A percentile compares a stretch with the other conserved stretches of the same genome.
These are phyloP conservation scores for Cryptus viduatorius DNA, from an alignment of 2,888 invertebrate species.

Conservation along the genomic window DNA sequence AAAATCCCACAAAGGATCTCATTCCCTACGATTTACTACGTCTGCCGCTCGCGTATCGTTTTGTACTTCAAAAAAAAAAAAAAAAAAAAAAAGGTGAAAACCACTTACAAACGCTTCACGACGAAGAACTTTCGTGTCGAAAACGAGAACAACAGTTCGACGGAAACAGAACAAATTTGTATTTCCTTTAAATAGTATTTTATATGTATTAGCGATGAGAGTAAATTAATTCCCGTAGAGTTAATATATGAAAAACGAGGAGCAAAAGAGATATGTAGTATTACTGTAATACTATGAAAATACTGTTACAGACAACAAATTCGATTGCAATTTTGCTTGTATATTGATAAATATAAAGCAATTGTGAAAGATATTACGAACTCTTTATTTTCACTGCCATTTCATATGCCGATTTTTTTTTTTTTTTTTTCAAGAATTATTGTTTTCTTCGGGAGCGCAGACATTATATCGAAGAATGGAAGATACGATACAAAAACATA, in stretches of 20 bases:
- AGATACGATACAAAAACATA: background rate
- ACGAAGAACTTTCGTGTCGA: conserved; percentile 1
- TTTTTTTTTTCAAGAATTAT: background rate
- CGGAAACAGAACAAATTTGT: conserved; percentile 47
- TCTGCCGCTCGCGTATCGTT: conserved; percentile 16
- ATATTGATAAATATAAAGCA: conserved; percentile 35
- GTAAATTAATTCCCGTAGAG: conserved; percentile 47
- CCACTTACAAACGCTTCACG: background rate
- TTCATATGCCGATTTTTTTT: background rate
- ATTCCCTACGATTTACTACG: conserved; percentile 21
- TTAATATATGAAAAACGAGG: conserved; percentile 49
- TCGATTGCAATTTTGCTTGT: conserved; percentile 7
- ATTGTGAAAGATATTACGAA: conserved; percentile 6
- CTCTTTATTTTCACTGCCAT: background rate
- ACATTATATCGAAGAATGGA: background rate
- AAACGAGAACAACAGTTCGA: conserved; percentile 15
- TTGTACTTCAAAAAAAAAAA: conserved; percentile 11
- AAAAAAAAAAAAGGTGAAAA: conserved; percentile 3
- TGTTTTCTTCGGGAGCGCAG: background rate
- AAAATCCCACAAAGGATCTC: background rate
- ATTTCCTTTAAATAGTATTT: conserved; percentile 54
- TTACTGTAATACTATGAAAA: conserved; percentile 42
- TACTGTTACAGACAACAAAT: conserved; percentile 13
- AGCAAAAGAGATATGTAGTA: conserved; percentile 35
- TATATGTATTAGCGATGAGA: conserved; percentile 50